A percentile compares a stretch with the other conserved stretches of the same genome.
Conservation (phyloP, 1,140 invertebrate genomes). For the Chironomus striatipennis region DNA sequence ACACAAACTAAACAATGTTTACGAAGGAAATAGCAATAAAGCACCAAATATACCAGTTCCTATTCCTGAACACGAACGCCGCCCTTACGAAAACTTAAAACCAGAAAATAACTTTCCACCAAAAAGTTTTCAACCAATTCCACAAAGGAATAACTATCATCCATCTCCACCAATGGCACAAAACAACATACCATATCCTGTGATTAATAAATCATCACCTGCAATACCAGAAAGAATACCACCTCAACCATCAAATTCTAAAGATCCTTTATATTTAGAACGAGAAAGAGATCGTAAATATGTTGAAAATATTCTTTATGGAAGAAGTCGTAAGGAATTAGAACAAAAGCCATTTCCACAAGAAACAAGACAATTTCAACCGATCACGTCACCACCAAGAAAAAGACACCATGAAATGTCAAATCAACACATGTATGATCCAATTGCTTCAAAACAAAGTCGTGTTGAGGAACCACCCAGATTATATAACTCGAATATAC, state of each 20-base stretch:
- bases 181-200: background rate
- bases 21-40: conserved; percentile 31
- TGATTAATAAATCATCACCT: background rate
- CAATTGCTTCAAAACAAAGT: background rate
- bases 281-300: conserved; percentile 25
- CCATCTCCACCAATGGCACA: background rate
- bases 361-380: background rate
- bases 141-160: background rate
- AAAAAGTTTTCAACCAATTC: background rate
- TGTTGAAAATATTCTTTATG: conserved; percentile 11
- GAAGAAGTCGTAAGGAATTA: background rate
- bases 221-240: background rate
- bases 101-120: too few species aligned
- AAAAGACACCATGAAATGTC: background rate
- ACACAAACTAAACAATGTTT: background rate
- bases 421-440: conserved; percentile 5
- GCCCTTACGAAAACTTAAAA: too few species aligned
- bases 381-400: background rate
- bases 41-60: conserved; percentile 46
- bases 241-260: conserved; percentile 30
- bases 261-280: conserved; percentile 27
- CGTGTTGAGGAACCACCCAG: background rate
- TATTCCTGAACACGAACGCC: background rate
- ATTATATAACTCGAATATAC: background rate
- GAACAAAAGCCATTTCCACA: background rate